Percentiles rank a stretch among this genome's conserved stretches.
Evolutionary conservation across 2,113 vertebrate genomes (phyloP).

Genomic region (Silurus meridionalis): DNA sequence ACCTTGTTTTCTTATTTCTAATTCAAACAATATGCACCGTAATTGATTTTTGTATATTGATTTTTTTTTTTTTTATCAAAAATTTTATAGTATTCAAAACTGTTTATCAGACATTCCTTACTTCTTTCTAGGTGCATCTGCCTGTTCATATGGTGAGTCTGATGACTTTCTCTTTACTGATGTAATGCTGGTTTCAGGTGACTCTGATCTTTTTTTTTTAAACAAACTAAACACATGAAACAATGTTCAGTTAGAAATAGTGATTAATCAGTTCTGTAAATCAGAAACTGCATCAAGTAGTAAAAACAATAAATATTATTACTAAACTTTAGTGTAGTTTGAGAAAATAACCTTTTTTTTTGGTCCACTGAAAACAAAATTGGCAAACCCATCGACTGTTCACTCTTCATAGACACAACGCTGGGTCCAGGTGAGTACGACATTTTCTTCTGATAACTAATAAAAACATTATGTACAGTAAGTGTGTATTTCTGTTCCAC

Average conservation of each 20-base stretch:
- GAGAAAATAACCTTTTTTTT: background rate
- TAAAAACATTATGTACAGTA: background rate
- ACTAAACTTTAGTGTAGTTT: background rate
- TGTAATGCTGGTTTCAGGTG: background rate
- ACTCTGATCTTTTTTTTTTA: background rate
- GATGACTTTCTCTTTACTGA: background rate
- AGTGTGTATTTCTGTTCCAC: background rate
- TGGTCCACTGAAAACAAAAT: background rate
- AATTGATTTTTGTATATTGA: background rate
- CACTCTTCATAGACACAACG: background rate
- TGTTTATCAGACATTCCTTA: no score
- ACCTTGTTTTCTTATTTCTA: background rate
- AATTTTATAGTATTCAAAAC: no score
- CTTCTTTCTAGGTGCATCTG: background rate
- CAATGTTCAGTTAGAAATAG: background rate
- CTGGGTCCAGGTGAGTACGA: background rate
- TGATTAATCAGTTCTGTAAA: background rate
- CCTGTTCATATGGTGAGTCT: background rate
- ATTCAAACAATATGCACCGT: background rate
- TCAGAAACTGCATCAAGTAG: no score
- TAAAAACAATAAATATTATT: background rate
- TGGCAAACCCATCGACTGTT: background rate
- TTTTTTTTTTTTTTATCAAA: no score
- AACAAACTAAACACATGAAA: background rate
- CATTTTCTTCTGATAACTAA: background rate